Base-by-base conservation (phyloP, 2,888 invertebrate species). In the Timandra comae region DNA sequence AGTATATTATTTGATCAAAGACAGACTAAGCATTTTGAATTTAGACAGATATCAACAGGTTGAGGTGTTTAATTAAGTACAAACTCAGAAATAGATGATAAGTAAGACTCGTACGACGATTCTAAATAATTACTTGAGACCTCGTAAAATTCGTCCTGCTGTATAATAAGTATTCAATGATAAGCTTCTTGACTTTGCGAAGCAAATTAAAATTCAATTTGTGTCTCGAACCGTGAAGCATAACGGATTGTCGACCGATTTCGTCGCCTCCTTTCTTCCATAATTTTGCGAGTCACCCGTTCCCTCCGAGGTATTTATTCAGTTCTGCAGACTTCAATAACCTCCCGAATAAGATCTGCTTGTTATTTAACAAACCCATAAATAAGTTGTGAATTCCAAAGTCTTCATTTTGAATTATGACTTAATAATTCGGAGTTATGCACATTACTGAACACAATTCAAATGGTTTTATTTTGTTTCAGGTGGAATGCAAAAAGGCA, bases 401-500 rank as follows among this genome's bases (percentile, higher is more conserved):
- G 19, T 30, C 8, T 24, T 11, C 10, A n/a, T 6, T 3, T 9
- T 6, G 33, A 33, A 12, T 20, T 26, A n/a, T 21, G 7, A n/a
- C n/a, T 6, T 20, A 2, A 13, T 23, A 13, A 9, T n/a, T n/a
- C n/a, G n/a, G n/a, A n/a, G n/a, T n/a, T n/a, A n/a, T n/a, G n/a
- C n/a, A n/a, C n/a, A n/a, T n/a, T n/a, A n/a, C n/a, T n/a, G n/a
- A n/a, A n/a, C n/a, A n/a, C n/a, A n/a, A n/a, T n/a, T n/a, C n/a
- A n/a, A n/a, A n/a, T n/a, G n/a, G 5, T 7, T 30, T 33, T 16
- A 27, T 27, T 25, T 79, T 74, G 71, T 82, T 82, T 24, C 89
- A 99, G 98, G 98, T 99, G 88, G 99, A 99, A 90, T 98, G 98
- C 90, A 99, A 99, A 92, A 99, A 99, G 88, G 99, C 99, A 73